A percentile compares a stretch with the other conserved stretches of the same genome.
These are phyloP conservation scores for Operophtera brumata DNA, from an alignment of 2,888 invertebrate species.

Conservation along the genomic window DNA sequence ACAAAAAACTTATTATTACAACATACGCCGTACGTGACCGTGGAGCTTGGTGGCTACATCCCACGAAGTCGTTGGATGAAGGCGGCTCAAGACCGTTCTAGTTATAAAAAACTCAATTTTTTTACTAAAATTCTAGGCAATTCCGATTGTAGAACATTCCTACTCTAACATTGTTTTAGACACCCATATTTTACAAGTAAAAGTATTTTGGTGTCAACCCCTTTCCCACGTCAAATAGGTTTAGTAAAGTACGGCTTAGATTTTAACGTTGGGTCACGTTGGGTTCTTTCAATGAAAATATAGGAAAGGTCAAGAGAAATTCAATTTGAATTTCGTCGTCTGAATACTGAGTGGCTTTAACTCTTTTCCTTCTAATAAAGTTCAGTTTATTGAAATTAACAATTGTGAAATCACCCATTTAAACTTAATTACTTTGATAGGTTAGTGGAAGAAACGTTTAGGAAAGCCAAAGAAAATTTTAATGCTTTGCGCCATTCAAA, in stretches of 20 bases:
- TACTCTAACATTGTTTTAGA: constrained; percentile 15
- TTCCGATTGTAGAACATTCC: background rate
- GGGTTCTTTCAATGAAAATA: constrained; percentile 20
- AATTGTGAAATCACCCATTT: too few species aligned
- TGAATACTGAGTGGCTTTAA: constrained; percentile 15
- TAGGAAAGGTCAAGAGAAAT: constrained; percentile 21
- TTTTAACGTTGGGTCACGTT: constrained; percentile 22
- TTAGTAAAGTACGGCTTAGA: constrained; percentile 17
- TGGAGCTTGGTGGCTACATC: too few species aligned
- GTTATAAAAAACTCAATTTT: too few species aligned
- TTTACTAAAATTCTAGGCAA: too few species aligned
- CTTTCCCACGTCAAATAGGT: constrained; percentile 22
- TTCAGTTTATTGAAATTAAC: constrained; percentile 4
- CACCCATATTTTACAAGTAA: constrained; percentile 26
- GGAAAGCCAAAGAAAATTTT: too few species aligned
- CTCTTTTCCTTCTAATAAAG: constrained; percentile 13
- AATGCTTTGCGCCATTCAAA: too few species aligned
- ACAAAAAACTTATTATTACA: too few species aligned
- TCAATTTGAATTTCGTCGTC: constrained; percentile 18
- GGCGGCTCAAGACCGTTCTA: too few species aligned
- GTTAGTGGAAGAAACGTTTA: too few species aligned
- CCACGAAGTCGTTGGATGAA: background rate
- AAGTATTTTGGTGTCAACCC: constrained; percentile 35
- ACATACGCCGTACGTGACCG: too few species aligned
- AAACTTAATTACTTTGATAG: too few species aligned